Base-by-base conservation (phyloP, 1,140 invertebrate species). In the Listronotus oregonensis region DNA sequence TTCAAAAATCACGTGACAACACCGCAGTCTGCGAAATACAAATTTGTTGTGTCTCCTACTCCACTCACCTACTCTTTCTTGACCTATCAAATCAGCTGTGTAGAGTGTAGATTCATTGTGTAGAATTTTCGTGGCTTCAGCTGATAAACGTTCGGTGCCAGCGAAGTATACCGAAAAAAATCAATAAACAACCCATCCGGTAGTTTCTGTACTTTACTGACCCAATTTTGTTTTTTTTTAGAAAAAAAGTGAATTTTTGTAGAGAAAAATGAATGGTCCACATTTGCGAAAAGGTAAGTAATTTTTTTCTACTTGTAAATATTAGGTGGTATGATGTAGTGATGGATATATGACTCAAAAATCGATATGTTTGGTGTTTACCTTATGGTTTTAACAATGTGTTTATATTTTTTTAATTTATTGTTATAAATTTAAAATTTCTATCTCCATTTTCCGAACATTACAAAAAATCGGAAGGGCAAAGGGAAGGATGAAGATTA, bases 281-380 rank as follows among this genome's bases (percentile, higher is more conserved):
- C 65, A 67, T 67, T 43, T 67, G 21, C 52, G 49, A 10, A 67
- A 54, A 44, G 65, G 65, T 67, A 52, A 62, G 65, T 56, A 5
- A 14, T 7, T 0, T n/a, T n/a, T 55, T 11, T 42, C 27, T 21
- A 10, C 6, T 57, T 40, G 18, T 18, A 21, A 32, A 18, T 56
- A 18, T 56, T 44, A 0, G 5, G 18, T 12, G 5, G 18, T 12
- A 10, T 27, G 6, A 10, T 15, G 9, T 39, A 37, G 51, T 31
- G 15, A 10, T 15, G 7, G 46, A 49, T 9, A 49, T 9, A 21
- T 12, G 12, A 49, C 5, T 17, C 15, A 51, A 21, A n/a, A 32
- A 14, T 10, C 37, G 8, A 17, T 31, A 27, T 18, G 9, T 51
- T 17, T n/a, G 11, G 17, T 51, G 49, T 51, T 51, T 51, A 47